A percentile compares a stretch with the other conserved stretches of the same genome.
Evolutionary conservation across 2,113 vertebrate species (phyloP).

Genomic region (Chaetodon trifascialis): DNA sequence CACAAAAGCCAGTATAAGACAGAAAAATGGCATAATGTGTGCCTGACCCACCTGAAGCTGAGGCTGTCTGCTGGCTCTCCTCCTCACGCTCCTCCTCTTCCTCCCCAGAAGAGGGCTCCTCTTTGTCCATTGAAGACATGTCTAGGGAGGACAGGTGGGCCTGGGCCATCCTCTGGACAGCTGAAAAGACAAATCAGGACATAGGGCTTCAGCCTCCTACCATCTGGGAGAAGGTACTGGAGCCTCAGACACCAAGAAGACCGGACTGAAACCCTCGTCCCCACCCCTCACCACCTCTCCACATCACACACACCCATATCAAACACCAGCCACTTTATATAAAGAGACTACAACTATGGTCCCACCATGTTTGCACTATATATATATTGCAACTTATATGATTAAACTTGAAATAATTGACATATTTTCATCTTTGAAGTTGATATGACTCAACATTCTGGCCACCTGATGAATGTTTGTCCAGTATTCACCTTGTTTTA

Average conservation of each 20-base stretch:
- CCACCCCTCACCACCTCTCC: too few species aligned
- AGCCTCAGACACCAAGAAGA: too few species aligned
- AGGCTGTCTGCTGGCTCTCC: constrained; percentile 47
- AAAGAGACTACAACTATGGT: too few species aligned
- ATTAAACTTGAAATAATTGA: not conserved
- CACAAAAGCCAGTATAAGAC: not conserved
- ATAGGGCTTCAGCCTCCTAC: too few species aligned
- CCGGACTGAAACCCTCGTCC: too few species aligned
- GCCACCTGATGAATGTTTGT: too few species aligned
- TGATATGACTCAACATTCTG: too few species aligned
- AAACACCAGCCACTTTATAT: too few species aligned
- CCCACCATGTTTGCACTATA: too few species aligned
- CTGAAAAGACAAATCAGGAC: constrained; percentile 71
- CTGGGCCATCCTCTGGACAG: constrained; percentile 92
- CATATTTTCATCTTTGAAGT: not conserved
- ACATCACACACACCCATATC: too few species aligned
- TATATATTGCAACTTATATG: too few species aligned
- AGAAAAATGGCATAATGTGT: not conserved
- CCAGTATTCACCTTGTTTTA: not conserved
- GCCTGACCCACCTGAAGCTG: constrained; percentile 42
- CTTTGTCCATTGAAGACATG: constrained; percentile 75
- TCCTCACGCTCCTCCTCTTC: constrained; percentile 73
- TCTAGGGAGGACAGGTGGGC: constrained; percentile 89
- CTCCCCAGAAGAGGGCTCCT: constrained; percentile 73
- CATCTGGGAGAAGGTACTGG: too few species aligned